Evolutionary conservation across 2,888 invertebrate species (phyloP).

Genomic region (Notocelia uddmanniana): DNA sequence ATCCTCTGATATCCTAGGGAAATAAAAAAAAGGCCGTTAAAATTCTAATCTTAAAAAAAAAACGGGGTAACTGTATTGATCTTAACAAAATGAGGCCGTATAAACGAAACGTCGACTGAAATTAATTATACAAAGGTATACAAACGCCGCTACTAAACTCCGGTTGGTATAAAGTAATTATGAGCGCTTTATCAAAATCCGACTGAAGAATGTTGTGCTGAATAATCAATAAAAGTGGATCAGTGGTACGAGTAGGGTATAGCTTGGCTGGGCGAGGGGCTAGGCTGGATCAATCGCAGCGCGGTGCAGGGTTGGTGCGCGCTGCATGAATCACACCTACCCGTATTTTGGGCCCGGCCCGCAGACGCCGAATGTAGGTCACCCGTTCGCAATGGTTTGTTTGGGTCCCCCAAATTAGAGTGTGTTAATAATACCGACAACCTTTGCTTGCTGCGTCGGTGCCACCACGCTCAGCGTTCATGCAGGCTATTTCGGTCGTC

Average conservation of each 20-base stretch:
- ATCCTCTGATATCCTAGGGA: no score
- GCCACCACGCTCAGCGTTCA: slow-evolving; percentile 54
- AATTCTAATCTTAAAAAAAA: no score
- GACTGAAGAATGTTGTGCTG: not conserved
- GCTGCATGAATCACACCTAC: slow-evolving; percentile 71
- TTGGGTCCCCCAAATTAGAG: slow-evolving; percentile 83
- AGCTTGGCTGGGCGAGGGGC: slow-evolving; percentile 46
- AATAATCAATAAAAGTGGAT: slow-evolving; percentile 26
- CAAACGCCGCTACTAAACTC: not conserved
- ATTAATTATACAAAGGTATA: not conserved
- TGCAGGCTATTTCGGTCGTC: slow-evolving; percentile 69
- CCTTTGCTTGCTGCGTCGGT: slow-evolving; percentile 70
- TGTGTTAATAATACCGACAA: slow-evolving; percentile 81
- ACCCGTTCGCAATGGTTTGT: slow-evolving; percentile 82
- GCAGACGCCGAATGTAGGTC: slow-evolving; percentile 81
- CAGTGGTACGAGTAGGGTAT: slow-evolving; percentile 24
- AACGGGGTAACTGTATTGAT: no score
- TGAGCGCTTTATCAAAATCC: not conserved
- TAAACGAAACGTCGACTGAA: not conserved
- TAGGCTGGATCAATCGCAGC: slow-evolving; percentile 44
- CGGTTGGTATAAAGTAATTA: not conserved
- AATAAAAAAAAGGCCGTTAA: no score
- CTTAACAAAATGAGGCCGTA: not conserved
- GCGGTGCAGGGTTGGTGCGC: slow-evolving; percentile 52
- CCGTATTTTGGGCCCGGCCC: slow-evolving; percentile 67